Conservation (phyloP, 2,797 vertebrate species). For the Hipposideros larvatus region DNA sequence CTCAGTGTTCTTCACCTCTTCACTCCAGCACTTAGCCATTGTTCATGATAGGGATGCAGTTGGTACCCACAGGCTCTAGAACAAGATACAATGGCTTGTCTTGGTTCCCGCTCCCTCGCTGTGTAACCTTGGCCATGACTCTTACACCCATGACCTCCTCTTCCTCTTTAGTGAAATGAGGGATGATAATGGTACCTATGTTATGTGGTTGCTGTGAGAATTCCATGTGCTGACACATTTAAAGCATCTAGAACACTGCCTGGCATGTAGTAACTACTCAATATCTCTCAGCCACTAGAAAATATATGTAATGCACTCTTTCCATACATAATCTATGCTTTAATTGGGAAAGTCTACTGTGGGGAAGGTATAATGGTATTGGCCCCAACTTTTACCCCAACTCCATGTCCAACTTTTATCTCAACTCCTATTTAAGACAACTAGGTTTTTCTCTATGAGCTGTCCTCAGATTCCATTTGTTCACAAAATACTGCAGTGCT, state of each 20-base stretch:
- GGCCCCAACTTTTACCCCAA: too few relatives aligned
- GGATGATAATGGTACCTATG: too few relatives aligned
- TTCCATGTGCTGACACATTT: too few relatives aligned
- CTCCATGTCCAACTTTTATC: neutral
- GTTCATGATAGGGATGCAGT: fast-evolving
- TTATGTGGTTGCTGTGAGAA: neutral
- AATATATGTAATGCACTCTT: neutral
- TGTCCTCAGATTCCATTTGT: neutral
- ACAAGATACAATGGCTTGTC: neutral
- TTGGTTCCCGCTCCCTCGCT: neutral
- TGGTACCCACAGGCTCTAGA: neutral
- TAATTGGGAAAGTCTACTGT: neutral
- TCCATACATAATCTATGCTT: neutral
- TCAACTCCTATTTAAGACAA: neutral
- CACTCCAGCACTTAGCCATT: neutral
- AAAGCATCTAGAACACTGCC: neutral
- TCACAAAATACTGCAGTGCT: neutral
- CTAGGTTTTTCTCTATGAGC: neutral
- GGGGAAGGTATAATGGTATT: neutral
- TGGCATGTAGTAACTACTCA: neutral
- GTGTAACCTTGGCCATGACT: neutral
- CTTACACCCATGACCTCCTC: neutral
- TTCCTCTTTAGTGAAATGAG: neutral
- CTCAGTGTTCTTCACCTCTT: neutral
- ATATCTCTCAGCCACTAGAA: neutral